Conservation (phyloP, 2,113 vertebrate species). For the Naja naja region DNA sequence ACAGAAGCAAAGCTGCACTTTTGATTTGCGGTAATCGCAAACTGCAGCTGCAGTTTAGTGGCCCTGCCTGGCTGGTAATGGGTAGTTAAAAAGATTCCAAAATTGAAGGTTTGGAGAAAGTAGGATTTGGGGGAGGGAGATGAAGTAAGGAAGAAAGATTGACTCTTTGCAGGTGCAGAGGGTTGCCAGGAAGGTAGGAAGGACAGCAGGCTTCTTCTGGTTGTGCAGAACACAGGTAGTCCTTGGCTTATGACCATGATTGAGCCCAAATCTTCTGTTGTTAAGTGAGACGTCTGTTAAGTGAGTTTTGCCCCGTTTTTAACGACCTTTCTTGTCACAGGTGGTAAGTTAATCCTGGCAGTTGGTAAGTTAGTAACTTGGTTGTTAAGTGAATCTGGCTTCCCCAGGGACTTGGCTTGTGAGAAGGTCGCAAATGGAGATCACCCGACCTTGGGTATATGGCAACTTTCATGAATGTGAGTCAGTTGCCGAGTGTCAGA, state of each 20-base stretch:
- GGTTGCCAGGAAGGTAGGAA: not conserved
- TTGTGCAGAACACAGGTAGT: not conserved
- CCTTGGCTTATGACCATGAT: too few species aligned
- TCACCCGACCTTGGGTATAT: too few species aligned
- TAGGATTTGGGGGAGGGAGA: not conserved
- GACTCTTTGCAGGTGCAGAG: not conserved
- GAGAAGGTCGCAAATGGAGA: not conserved
- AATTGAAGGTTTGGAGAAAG: not conserved
- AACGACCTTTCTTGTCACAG: too few species aligned
- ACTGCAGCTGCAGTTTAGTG: not conserved
- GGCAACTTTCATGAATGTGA: too few species aligned
- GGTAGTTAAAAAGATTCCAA: not conserved
- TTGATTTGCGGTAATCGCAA: not conserved
- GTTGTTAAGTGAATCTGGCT: not conserved
- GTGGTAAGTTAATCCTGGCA: not conserved
- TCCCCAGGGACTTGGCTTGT: not conserved
- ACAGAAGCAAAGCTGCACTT: not conserved
- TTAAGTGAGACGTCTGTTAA: not conserved
- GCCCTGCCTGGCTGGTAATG: not conserved
- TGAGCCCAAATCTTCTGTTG: not conserved
- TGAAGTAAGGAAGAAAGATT: not conserved
- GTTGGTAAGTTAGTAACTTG: too few species aligned
- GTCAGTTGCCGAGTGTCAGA: too few species aligned
- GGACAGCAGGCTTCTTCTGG: not conserved
- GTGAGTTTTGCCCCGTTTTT: too few species aligned